These are phyloP conservation scores for Bucorvus abyssinicus DNA, from an alignment of 2,797 vertebrate species.

Conservation along the genomic window DNA sequence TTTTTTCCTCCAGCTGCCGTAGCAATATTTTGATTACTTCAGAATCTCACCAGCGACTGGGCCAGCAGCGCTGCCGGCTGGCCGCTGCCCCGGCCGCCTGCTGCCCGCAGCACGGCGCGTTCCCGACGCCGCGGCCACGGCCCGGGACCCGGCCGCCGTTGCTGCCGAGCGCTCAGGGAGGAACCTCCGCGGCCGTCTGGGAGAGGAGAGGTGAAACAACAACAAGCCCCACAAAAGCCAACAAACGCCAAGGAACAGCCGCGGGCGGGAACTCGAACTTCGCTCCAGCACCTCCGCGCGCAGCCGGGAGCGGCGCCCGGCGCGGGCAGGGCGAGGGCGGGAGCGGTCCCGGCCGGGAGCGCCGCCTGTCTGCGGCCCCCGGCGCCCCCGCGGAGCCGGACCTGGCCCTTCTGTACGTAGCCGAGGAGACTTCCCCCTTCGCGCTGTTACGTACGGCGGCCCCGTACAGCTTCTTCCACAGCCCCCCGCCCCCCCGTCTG, in stretches of 20 bases:
- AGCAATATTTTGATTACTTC: background rate
- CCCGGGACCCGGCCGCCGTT: background rate
- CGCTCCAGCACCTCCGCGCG: background rate
- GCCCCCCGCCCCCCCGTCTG: too few relatives aligned
- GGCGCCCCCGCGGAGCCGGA: background rate
- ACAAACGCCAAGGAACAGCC: background rate
- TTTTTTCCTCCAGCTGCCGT: background rate
- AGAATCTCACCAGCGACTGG: background rate
- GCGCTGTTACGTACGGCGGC: too few relatives aligned
- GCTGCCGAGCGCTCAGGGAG: too few relatives aligned
- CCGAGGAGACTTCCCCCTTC: background rate
- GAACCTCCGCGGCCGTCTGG: too few relatives aligned
- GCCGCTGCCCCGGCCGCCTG: background rate
- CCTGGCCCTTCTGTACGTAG: background rate
- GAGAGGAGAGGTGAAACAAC: background rate
- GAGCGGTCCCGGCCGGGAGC: background rate
- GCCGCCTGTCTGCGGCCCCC: background rate
- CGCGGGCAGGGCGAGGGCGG: background rate
- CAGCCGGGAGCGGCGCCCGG: background rate
- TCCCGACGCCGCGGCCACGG: background rate
- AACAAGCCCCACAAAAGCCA: background rate
- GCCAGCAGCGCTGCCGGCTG: background rate
- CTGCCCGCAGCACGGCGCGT: background rate
- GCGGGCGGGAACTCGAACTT: background rate
- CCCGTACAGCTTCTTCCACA: too few relatives aligned